phyloP scores from a whole-genome alignment of 2,797 vertebrate species.

The Microchirus variegatus region DNA sequence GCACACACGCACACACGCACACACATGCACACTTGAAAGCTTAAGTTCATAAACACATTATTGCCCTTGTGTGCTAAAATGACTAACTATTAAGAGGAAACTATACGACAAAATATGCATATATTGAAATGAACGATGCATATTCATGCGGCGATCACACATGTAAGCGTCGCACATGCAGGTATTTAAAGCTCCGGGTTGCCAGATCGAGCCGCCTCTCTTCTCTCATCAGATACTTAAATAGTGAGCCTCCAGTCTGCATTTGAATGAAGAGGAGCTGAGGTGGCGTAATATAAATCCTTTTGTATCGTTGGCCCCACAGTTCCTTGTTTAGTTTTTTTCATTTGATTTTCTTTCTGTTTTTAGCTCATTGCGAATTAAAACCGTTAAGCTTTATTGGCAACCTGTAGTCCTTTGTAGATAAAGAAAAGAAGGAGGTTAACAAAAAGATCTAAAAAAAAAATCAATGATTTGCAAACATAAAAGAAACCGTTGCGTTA shows the following conservation, averaged over 20 bases:
- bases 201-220: slow-evolving; percentile 31
- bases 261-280: slow-evolving; percentile 29
- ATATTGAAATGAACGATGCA: slow-evolving; percentile 14
- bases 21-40: slow-evolving; percentile 14
- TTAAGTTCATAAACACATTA: slow-evolving; percentile 17
- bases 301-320: slow-evolving; percentile 3
- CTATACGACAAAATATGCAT: not conserved
- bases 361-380: slow-evolving; percentile 39
- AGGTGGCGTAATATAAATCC: slow-evolving; percentile 10
- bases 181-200: slow-evolving; percentile 28
- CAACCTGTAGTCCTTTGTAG: slow-evolving; percentile 16
- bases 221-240: slow-evolving; percentile 28
- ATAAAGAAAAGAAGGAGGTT: slow-evolving; percentile 45
- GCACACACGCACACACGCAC: not conserved
- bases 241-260: slow-evolving; percentile 23
- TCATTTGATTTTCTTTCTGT: slow-evolving; percentile 22
- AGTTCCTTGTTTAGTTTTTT: not conserved
- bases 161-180: slow-evolving; percentile 1
- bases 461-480: slow-evolving; percentile 51
- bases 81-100: not conserved
- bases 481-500: slow-evolving; percentile 37
- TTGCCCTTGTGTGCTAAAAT: slow-evolving; percentile 23
- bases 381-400: slow-evolving; percentile 44
- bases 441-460: slow-evolving; percentile 30
- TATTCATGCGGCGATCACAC: not conserved